phyloP scores from a whole-genome alignment of 1,140 invertebrate species.

The Gonioctena quinquepunctata region DNA sequence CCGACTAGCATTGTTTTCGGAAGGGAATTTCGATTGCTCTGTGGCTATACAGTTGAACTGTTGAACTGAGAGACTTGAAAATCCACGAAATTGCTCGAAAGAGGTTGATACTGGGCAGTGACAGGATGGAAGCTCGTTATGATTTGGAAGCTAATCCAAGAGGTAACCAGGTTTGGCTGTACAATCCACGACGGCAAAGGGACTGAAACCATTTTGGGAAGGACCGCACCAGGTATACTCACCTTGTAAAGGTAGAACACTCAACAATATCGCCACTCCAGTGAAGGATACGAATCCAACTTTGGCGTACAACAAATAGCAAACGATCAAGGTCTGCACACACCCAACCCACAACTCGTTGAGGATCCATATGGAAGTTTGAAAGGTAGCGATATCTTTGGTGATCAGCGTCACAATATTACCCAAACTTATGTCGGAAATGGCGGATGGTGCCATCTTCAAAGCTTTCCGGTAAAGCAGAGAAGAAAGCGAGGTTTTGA shows the following conservation, averaged over 20 bases:
- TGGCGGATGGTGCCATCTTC: slow-evolving; percentile 69
- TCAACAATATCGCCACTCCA: slow-evolving; percentile 75
- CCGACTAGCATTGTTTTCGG: too few species aligned
- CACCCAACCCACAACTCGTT: slow-evolving; percentile 83
- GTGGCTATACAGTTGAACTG: too few species aligned
- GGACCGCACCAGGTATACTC: slow-evolving; percentile 13
- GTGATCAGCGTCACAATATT: slow-evolving; percentile 91
- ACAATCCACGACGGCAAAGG: too few species aligned
- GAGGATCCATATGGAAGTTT: slow-evolving; percentile 59
- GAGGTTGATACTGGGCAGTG: too few species aligned
- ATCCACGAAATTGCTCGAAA: too few species aligned
- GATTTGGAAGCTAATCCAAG: too few species aligned
- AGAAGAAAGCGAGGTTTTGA: slow-evolving; percentile 76
- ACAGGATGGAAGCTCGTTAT: too few species aligned
- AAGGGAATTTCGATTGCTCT: too few species aligned
- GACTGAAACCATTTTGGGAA: too few species aligned
- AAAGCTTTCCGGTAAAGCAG: slow-evolving; percentile 82
- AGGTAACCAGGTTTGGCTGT: too few species aligned
- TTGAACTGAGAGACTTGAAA: background rate
- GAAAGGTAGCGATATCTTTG: slow-evolving; percentile 81
- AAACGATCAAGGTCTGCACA: slow-evolving; percentile 74
- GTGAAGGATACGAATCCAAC: slow-evolving; percentile 75
- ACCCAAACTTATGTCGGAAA: slow-evolving; percentile 79
- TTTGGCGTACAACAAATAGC: slow-evolving; percentile 75
- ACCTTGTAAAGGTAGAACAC: slow-evolving; percentile 76